Base-by-base conservation (phyloP, 2,113 vertebrate species). In the Chelonoidis abingdonii region DNA sequence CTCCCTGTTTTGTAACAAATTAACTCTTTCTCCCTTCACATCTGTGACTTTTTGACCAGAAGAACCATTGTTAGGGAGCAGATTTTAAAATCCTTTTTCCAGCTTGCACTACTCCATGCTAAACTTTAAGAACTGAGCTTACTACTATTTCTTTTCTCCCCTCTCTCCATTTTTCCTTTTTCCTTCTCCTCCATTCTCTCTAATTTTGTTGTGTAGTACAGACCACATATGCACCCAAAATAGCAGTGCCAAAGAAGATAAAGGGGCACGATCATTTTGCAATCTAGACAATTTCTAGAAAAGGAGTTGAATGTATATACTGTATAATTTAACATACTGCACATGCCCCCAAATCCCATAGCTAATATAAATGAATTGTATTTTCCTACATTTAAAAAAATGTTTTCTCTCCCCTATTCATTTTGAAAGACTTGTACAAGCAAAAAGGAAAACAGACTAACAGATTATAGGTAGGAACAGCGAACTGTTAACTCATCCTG, bases 281-380 rank as follows among this genome's bases (percentile, higher is more conserved):
- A 78, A 29, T 47, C 19, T 38, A 38, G 75, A 47, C 41, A 78
- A 47, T 29, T 27, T 78, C 13, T 24, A 47, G 75, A 25, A 78
- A 96, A 95, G 86, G 52, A 93, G 54, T 69, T 90, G 83, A 5
- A 91, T 62, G 57, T 62, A 88, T 38, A 31, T 72, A 72, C 17
- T 72, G 65, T 38, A 72, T 72, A 94, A 50, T 88, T 96, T 93
- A 85, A 88, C 80, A 82, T 57, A 91, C 72, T 85, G 81, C 52
- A 49, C 82, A 92, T 2, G 41, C 86, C 88, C n/a, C 91, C 75
- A 85, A 94, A 92, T 90, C 89, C 90, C 88, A 0, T 54, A 94
- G 95, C 65, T 89, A 87, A 96, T 92, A 96, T 95, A 84, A 88
- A 95, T 95, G 87, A 92, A 87, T 91, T 84, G 89, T 86, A 47